Percentiles rank a stretch among this genome's conserved stretches.
Evolutionary conservation across 2,797 vertebrate species (phyloP).

Genomic region (Capromys pilorides): DNA sequence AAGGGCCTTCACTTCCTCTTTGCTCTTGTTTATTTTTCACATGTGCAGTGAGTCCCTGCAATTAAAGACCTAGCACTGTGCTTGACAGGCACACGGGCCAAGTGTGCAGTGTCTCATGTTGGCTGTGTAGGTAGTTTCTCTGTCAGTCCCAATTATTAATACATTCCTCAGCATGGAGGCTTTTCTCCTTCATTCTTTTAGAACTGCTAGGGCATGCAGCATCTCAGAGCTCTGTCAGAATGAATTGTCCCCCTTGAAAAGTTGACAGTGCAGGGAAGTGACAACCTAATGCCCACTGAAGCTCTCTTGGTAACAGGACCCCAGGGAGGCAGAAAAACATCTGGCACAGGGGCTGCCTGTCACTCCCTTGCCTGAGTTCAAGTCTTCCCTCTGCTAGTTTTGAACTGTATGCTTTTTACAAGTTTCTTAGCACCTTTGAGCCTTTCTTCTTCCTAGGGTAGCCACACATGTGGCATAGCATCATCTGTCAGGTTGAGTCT

Average conservation of each 20-base stretch:
- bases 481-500: neutral
- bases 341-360: slow-evolving; percentile 74
- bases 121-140: slow-evolving; percentile 75
- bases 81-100: slow-evolving; percentile 80
- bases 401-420: neutral
- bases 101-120: slow-evolving; percentile 63
- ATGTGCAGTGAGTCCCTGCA: slow-evolving; percentile 3
- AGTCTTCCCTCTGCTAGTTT: neutral
- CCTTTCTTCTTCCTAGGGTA: neutral
- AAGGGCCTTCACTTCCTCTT: neutral
- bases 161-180: slow-evolving; percentile 84
- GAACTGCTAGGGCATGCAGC: slow-evolving; percentile 86
- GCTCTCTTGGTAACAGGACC: slow-evolving; percentile 84
- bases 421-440: neutral
- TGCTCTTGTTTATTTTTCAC: neutral
- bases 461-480: neutral
- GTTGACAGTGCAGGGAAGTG: slow-evolving; percentile 84
- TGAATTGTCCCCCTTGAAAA: slow-evolving; percentile 83
- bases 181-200: slow-evolving; percentile 83
- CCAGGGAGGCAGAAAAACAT: slow-evolving; percentile 77
- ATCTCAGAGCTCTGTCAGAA: slow-evolving; percentile 86
- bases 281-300: slow-evolving; percentile 89
- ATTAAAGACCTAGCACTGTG: slow-evolving; percentile 29
- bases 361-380: slow-evolving; percentile 48
- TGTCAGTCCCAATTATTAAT: slow-evolving; percentile 84